Conservation (phyloP, 2,113 vertebrate genomes). For the Aspiorhynchus laticeps region DNA sequence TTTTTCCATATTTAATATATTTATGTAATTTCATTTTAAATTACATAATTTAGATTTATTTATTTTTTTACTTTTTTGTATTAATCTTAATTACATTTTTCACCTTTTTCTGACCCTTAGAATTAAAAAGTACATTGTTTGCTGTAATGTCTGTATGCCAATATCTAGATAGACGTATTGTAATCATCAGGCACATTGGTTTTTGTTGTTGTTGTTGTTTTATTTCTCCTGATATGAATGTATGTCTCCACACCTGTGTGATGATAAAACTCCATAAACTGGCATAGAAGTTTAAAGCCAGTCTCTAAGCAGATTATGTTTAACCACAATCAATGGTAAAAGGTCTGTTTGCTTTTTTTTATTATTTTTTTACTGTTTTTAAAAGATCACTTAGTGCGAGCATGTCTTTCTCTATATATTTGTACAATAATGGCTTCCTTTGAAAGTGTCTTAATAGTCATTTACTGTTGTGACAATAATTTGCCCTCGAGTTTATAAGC, state of each 20-base stretch:
- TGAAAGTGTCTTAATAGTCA: background rate
- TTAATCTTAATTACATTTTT: background rate
- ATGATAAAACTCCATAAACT: background rate
- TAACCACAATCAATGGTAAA: background rate
- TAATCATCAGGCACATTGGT: background rate
- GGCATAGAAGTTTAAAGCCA: background rate
- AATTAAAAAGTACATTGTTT: background rate
- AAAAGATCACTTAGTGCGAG: background rate
- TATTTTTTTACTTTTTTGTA: background rate
- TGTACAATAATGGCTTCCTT: background rate
- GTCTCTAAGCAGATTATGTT: background rate
- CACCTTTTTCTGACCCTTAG: background rate
- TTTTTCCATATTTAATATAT: background rate
- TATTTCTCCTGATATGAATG: background rate
- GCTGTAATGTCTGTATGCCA: background rate
- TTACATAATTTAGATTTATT: background rate
- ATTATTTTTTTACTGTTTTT: background rate
- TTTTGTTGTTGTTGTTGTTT: background rate
- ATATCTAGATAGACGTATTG: background rate
- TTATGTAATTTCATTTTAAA: background rate
- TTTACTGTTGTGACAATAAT: background rate
- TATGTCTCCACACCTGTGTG: background rate
- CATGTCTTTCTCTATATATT: background rate
- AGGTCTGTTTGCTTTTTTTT: background rate
- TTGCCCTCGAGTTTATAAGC: constrained; percentile 18